These are phyloP conservation scores for Salminus brasiliensis DNA, from an alignment of 2,113 vertebrate genomes.

Conservation along the genomic window DNA sequence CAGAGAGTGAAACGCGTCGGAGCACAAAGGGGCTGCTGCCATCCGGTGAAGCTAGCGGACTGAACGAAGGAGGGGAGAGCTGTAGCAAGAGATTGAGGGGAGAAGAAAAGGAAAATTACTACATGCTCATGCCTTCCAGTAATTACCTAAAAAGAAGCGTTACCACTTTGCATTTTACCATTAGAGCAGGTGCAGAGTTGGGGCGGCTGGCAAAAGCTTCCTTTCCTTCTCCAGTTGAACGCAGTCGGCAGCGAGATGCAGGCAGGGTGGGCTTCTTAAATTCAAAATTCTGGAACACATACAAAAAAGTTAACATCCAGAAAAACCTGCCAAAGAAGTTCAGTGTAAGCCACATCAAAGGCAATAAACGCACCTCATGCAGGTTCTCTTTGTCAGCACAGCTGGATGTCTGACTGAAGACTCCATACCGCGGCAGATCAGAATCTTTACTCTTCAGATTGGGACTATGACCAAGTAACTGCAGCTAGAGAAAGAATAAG, in stretches of 20 bases:
- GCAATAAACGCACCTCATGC: constrained; percentile 63
- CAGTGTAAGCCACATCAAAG: background rate
- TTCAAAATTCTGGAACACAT: constrained; percentile 83
- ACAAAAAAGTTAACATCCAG: background rate
- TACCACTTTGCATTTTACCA: constrained; percentile 70
- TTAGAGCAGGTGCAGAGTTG: constrained; percentile 80
- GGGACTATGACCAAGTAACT: constrained; percentile 84
- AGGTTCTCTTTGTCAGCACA: constrained; percentile 88
- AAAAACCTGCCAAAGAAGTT: background rate
- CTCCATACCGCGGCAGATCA: constrained; percentile 73
- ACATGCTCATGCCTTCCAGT: background rate
- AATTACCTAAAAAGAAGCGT: background rate
- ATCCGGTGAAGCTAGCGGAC: constrained; percentile 56
- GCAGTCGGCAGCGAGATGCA: constrained; percentile 71
- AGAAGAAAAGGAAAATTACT: background rate
- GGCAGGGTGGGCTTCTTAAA: constrained; percentile 93
- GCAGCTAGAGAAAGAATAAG: constrained; percentile 70
- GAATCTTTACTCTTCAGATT: constrained; percentile 80
- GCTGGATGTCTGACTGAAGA: constrained; percentile 68
- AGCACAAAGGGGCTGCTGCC: constrained; percentile 71
- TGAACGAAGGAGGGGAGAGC: constrained; percentile 69
- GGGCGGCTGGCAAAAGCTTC: constrained; percentile 77
- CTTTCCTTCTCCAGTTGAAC: constrained; percentile 64
- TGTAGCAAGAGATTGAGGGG: constrained; percentile 11
- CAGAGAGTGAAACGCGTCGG: constrained; percentile 72